phyloP scores from a whole-genome alignment of 1,140 invertebrate genomes.

The Gerris buenoi region DNA sequence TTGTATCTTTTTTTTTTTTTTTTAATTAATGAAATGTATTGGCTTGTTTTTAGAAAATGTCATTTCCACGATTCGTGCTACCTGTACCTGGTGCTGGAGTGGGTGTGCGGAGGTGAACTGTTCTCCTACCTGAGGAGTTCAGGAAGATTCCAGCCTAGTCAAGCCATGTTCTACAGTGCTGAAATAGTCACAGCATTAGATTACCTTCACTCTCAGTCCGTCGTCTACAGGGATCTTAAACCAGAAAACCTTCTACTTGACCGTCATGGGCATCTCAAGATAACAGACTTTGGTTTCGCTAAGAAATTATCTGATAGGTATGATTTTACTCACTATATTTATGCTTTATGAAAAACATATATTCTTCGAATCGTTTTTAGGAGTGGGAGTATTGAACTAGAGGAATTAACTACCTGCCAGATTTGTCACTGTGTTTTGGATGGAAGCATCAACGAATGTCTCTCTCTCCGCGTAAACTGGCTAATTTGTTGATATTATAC shows the following conservation, averaged over 20 bases:
- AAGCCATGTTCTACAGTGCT: slow-evolving; percentile 78
- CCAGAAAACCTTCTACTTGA: slow-evolving; percentile 88
- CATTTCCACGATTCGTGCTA: slow-evolving; percentile 72
- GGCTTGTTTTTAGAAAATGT: slow-evolving; percentile 74
- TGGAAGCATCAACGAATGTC: no score
- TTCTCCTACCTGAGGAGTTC: slow-evolving; percentile 87
- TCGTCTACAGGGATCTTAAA: slow-evolving; percentile 73
- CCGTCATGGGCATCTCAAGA: slow-evolving; percentile 83
- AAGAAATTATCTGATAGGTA: slow-evolving; percentile 71
- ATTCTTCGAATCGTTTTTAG: no score
- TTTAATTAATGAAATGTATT: no score
- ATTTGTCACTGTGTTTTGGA: no score
- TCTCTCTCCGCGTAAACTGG: no score
- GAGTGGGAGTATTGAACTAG: no score
- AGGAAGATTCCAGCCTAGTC: slow-evolving; percentile 66
- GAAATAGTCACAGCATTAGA: slow-evolving; percentile 89
- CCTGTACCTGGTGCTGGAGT: slow-evolving; percentile 89
- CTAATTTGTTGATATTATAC: no score
- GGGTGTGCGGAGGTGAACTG: slow-evolving; percentile 84
- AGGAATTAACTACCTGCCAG: no score
- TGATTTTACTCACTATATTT: no score
- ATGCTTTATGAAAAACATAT: no score
- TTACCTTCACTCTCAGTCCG: slow-evolving; percentile 75
- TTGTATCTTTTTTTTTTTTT: no score
- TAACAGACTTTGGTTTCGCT: slow-evolving; percentile 95